phyloP scores from a whole-genome alignment of 2,797 vertebrate genomes.

The Periparus ater region DNA sequence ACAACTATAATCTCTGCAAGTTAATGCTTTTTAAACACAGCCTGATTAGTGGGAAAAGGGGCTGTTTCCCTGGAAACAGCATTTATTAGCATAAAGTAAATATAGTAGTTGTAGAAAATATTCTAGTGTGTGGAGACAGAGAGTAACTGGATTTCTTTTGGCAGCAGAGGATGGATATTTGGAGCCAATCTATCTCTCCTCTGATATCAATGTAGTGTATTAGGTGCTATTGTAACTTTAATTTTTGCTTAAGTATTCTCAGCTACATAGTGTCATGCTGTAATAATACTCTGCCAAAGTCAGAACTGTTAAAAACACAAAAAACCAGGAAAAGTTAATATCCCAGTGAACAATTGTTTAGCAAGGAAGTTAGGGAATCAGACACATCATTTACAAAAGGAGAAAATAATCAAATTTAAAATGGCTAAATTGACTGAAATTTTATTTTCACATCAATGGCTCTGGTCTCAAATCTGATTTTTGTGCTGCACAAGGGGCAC shows the following conservation, averaged over 20 bases:
- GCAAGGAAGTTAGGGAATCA: not conserved
- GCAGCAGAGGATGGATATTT: not conserved
- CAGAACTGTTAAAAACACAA: not conserved
- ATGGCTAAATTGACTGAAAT: not conserved
- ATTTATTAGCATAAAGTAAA: not conserved
- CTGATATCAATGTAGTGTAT: not conserved
- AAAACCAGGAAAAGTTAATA: not conserved
- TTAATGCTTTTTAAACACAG: not conserved
- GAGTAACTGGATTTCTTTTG: not conserved
- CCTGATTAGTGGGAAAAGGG: not conserved
- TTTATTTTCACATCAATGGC: not conserved
- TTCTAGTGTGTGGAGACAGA: not conserved
- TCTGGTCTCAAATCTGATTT: not conserved
- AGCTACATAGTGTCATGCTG: not conserved
- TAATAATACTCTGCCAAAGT: not conserved
- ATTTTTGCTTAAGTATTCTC: not conserved
- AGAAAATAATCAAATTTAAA: not conserved
- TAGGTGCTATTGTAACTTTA: not conserved
- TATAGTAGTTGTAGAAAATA: not conserved
- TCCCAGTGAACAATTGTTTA: not conserved
- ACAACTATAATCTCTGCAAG: not conserved
- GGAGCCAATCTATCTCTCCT: not conserved
- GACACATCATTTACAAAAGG: not conserved
- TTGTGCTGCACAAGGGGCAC: not conserved
- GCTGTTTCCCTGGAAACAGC: not conserved